phyloP scores from a whole-genome alignment of 2,888 invertebrate genomes.

The Ligdia adustata region DNA sequence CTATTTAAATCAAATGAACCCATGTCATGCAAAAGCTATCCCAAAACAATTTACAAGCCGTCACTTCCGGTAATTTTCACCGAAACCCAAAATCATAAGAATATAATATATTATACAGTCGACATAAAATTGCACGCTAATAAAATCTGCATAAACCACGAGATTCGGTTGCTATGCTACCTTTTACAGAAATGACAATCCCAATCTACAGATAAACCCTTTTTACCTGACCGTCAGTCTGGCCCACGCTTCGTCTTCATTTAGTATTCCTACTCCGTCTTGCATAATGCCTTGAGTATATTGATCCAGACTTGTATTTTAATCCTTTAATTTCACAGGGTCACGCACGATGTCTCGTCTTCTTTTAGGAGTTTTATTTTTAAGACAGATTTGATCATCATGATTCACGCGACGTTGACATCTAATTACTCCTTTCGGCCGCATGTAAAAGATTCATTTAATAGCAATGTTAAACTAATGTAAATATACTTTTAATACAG shows the following conservation, averaged over 20 bases:
- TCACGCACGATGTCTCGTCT: constrained; percentile 27
- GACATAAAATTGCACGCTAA: constrained; percentile 4
- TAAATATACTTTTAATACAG: no score
- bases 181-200: constrained; percentile 27
- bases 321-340: constrained; percentile 28
- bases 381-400: constrained; percentile 5
- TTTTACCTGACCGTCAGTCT: constrained; percentile 33
- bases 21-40: constrained; percentile 2
- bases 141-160: constrained; percentile 11
- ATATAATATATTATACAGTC: no score
- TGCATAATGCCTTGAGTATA: constrained; percentile 44
- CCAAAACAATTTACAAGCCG: neutral
- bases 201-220: constrained; percentile 30
- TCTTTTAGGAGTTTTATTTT: constrained; percentile 4
- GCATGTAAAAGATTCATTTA: no score
- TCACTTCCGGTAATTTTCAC: constrained; percentile 15
- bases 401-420: neutral
- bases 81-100: neutral
- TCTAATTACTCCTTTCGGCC: no score
- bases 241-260: constrained; percentile 31
- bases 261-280: constrained; percentile 46
- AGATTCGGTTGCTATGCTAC: constrained; percentile 31
- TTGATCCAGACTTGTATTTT: constrained; percentile 37
- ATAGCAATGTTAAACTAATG: no score
- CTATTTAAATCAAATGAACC: no score